A percentile compares a stretch with the other conserved stretches of the same genome.
Conservation (phyloP, 2,113 vertebrate species). For the Deroptyus accipitrinus region DNA sequence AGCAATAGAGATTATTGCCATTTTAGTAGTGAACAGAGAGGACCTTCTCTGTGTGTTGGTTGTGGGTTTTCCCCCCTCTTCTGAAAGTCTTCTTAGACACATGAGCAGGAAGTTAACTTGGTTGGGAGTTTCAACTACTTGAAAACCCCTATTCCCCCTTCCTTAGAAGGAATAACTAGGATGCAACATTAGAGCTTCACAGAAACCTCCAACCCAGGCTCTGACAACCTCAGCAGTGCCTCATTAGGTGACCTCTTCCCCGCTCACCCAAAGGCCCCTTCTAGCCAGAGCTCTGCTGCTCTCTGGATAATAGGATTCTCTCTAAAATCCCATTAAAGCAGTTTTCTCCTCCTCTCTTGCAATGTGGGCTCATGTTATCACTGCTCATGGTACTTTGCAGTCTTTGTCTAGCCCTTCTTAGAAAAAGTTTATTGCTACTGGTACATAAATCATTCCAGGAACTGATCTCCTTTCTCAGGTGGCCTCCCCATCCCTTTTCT, state of each 20-base stretch:
- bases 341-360: neutral
- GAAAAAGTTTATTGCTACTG: neutral
- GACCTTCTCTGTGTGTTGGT: neutral
- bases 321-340: neutral
- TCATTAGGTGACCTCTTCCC: neutral
- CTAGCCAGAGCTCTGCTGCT: neutral
- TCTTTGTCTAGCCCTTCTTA: neutral
- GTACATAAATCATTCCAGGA: neutral
- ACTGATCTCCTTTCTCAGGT: neutral
- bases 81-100: neutral
- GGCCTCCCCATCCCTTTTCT: neutral
- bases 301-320: neutral
- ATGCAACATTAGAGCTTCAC: rapidly evolving
- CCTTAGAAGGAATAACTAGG: neutral
- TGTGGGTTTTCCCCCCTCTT: neutral
- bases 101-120: neutral
- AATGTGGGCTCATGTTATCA: neutral
- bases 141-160: neutral
- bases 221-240: neutral
- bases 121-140: neutral
- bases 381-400: neutral
- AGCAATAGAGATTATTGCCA: constrained; percentile 2
- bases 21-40: neutral
- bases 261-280: neutral
- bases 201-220: neutral